Percentiles rank a stretch among this genome's conserved stretches.
Evolutionary conservation across 2,888 invertebrate species (phyloP).

Genomic region (Timema podura): DNA sequence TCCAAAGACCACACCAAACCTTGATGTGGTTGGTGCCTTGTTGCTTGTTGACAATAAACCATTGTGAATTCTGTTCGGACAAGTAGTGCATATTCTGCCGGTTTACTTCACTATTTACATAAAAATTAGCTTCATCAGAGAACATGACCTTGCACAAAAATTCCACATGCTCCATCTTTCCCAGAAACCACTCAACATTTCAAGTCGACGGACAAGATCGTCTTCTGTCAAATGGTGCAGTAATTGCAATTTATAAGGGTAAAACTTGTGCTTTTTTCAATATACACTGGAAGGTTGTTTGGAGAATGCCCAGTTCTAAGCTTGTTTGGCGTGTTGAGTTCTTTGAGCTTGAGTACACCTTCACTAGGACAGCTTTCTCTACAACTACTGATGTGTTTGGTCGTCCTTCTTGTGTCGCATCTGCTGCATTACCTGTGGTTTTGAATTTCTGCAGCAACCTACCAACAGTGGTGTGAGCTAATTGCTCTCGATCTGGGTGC

Average conservation of each 20-base stretch:
- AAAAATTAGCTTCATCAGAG: slow-evolving; percentile 10
- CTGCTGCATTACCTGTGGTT: slow-evolving; percentile 13
- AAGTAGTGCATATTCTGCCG: background rate
- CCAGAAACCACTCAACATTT: slow-evolving; percentile 1
- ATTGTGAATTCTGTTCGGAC: background rate
- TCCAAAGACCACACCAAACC: slow-evolving; percentile 8
- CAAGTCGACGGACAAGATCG: background rate
- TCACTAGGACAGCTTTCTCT: background rate
- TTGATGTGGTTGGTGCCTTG: background rate
- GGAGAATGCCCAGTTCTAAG: slow-evolving; percentile 15
- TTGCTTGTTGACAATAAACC: background rate
- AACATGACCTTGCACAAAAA: slow-evolving; percentile 5
- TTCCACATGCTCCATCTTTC: background rate
- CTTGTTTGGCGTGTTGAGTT: background rate
- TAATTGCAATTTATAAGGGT: slow-evolving; percentile 5
- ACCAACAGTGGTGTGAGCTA: slow-evolving; percentile 4
- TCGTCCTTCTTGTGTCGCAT: background rate
- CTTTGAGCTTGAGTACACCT: background rate
- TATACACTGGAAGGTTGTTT: background rate
- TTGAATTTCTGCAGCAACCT: background rate
- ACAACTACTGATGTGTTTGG: slow-evolving; percentile 4
- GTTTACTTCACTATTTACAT: slow-evolving; percentile 3
- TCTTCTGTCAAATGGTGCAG: background rate
- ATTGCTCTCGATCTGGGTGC: slow-evolving; percentile 12
- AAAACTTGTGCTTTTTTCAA: background rate